Base-by-base conservation (phyloP, 1,140 invertebrate genomes). In the Leptinotarsa undecemlineata region DNA sequence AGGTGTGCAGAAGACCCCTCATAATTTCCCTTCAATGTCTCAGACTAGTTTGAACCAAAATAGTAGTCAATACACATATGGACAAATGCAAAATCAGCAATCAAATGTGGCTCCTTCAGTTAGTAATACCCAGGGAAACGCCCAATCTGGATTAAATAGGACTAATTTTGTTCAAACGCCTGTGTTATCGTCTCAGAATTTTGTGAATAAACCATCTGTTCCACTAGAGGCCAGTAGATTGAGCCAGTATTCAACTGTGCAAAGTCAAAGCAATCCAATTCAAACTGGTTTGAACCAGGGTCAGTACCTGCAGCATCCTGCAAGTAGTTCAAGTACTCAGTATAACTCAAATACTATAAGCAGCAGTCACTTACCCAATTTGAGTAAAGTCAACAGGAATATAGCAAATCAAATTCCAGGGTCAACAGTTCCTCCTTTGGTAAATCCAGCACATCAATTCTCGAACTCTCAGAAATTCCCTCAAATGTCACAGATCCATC, bases 251-350 rank as follows among this genome's bases (percentile, higher is more conserved):
- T 48, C n/a, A 62, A 70, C 23, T 61, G 42, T 48, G 11, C 42
- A 26, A 19, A 68, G n/a, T 69, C 48, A 68, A 75, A 78, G 75
- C 72, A 75, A 68, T 70, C 77, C 14, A 80, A 15, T 42, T 75
- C 74, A 74, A 51, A 68, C 20, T 68, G 60, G 42, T 21, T 68
- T 68, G n/a, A 67, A 70, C 17, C 76, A 71, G 23, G n/a, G 72
- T 48, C 76, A 72, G 11, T 33, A 74, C 70, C 69, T 80, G 64
- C 74, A 73, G 74, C 69, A 75, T 72, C 21, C 26, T 3, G 64
- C 67, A n/a, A 64, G 70, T 62, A 76, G 17, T 74, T 8, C n/a
- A 8, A n/a, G 6, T 15, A 57, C 51, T 17, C 74, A 68, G 72
- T 60, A 33, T 72, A 68, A 20, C 42, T n/a, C 66, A 68, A 68